Conservation (phyloP, 2,888 invertebrate species). For the Acronicta alni region DNA sequence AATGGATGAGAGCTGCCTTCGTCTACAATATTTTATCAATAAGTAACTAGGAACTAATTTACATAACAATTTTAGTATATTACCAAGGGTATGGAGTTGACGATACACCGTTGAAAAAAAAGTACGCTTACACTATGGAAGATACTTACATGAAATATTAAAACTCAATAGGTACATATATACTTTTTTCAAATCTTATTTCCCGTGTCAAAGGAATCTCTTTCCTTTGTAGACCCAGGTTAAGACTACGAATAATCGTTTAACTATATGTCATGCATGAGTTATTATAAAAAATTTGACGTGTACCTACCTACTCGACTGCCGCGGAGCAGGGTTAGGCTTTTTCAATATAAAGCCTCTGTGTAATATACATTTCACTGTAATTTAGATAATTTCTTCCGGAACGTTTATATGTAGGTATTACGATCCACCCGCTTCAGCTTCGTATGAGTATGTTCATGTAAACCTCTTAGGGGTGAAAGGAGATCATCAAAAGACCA, state of each 20-base stretch:
- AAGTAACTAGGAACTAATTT: slow-evolving; percentile 31
- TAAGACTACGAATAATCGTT: slow-evolving; percentile 16
- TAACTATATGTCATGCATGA: slow-evolving; percentile 41
- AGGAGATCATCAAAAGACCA: too few species aligned
- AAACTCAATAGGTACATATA: background rate
- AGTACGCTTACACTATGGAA: background rate
- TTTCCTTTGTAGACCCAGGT: slow-evolving; percentile 18
- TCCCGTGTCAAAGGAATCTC: background rate
- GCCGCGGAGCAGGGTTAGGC: too few species aligned
- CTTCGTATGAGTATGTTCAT: too few species aligned
- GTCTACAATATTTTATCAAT: slow-evolving; percentile 30
- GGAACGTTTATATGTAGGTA: too few species aligned
- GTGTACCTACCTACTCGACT: too few species aligned
- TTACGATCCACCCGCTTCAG: too few species aligned
- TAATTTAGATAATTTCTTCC: too few species aligned
- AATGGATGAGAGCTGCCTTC: slow-evolving; percentile 31
- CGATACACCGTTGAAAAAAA: slow-evolving; percentile 10
- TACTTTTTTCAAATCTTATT: background rate
- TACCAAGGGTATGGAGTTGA: slow-evolving; percentile 6
- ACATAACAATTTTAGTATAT: slow-evolving; percentile 35
- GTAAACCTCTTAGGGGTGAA: too few species aligned
- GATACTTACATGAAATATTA: slow-evolving; percentile 1
- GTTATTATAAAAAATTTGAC: slow-evolving; percentile 1
- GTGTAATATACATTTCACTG: too few species aligned
- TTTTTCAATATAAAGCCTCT: too few species aligned